Evolutionary conservation across 2,113 vertebrate species (phyloP), one percentile per base, ranked within the genome.

Genomic region (Aythya baeri): DNA sequence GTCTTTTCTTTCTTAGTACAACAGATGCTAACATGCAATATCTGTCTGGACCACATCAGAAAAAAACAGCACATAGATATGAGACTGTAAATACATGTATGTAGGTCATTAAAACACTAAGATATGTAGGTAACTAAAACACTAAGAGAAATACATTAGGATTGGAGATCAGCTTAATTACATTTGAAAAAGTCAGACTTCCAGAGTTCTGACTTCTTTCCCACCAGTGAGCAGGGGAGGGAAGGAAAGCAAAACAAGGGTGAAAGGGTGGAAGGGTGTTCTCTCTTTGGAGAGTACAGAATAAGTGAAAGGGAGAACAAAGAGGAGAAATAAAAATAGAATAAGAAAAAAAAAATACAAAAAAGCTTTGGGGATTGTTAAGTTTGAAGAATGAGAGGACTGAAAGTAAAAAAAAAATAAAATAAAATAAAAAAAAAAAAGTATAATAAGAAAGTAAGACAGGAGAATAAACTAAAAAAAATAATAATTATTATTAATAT

Each of bases 221-320:
- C 55, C 36, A 50, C 9, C 29, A 80, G 27, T 21, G 29, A 93
- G 50, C 31, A 71, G 46, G 67, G 67, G 38, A 81, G 36, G 89
- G 63, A 74, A 91, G 76, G 62, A 46, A 76, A 20, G 50, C 6
- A 7, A 81, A 91, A 68, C 0, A 2, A 83, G 14, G 13, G 17
- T 81, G 57, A 93, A 88, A 91, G 36, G 41, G 41, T 41, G 41
- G 41, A 41, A 41, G 41, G 41, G 41, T 41, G 41, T 41, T 41
- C 13, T 41, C 41, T 41, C 41, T 41, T 41, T 75, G 57, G 36
- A 78, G 31, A 92, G 8, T 86, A 88, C 36, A 67, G 43, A 62
- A 72, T 78, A 78, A 94, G 18, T 81, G 83, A 88, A 80, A 94
- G 22, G 36, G 21, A 86, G 66, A 88, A 91, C 27, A 94, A 95